Base-by-base conservation (phyloP, 2,888 invertebrate genomes). In the Onthophagus sagittarius region DNA sequence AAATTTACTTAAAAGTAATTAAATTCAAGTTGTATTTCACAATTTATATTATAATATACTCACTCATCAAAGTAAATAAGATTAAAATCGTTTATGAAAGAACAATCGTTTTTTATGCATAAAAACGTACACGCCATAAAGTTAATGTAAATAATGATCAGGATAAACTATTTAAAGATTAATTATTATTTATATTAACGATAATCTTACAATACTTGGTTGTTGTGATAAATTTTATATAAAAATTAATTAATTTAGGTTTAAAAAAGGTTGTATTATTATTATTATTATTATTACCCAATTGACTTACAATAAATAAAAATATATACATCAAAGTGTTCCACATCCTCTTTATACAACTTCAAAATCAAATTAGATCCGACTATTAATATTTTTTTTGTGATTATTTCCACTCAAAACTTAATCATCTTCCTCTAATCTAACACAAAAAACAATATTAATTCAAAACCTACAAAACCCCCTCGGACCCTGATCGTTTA, bases 271-370 rank as follows among this genome's bases (percentile, higher is more conserved):
- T 23, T 23, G 23, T 23, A 23, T 23, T 23, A 23, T 23, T 67
- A 15, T 67, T 67, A 67, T n/a, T n/a, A n/a, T n/a, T 33, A 33
- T 33, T 67, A 15, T 67, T 67, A 67, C 31, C 31, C 67, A 15
- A 67, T 13, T 32, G 31, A 23, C 67, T 67, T 67, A 67, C 67
- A 67, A 67, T 67, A 67, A 67, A 67, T 67, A 67, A 67, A 67
- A 67, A 67, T 67, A 67, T 67, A 67, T 67, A 67, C 67, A 67
- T 32, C 31, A 67, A 23, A 32, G 31, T 23, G 31, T 23, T 23
- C 23, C 23, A 23, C 32, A 67, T 67, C 63, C 23, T 67, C 67
- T 23, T 67, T 23, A 9, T 23, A 13, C 9, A 31, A 15, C 31
- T n/a, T 31, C 15, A 67, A 23, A 31, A 32, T 67, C 67, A 23